These are phyloP conservation scores for Tipula lateralis DNA, from an alignment of 2,888 invertebrate species.

Conservation along the genomic window DNA sequence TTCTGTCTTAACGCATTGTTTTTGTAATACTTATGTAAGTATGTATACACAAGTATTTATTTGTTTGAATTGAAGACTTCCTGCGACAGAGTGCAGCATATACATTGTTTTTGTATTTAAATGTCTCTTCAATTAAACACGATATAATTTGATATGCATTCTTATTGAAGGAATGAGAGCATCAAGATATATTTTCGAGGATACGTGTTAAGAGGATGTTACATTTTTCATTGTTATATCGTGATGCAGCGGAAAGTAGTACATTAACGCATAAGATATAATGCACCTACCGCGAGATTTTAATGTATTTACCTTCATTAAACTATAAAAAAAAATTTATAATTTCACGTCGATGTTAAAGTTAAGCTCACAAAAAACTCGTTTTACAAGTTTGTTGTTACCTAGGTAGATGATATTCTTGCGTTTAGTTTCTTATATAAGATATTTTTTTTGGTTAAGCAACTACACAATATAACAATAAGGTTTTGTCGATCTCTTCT, in stretches of 20 bases:
- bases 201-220: background rate
- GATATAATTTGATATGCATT: background rate
- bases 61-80: background rate
- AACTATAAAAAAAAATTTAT: background rate
- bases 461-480: background rate
- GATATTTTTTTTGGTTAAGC: background rate
- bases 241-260: background rate
- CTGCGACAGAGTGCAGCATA: background rate
- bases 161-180: background rate
- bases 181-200: background rate
- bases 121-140: background rate
- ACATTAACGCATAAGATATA: background rate
- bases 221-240: background rate
- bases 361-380: background rate
- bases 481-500: background rate
- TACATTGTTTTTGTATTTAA: background rate
- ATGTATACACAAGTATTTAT: background rate
- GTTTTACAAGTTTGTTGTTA: background rate
- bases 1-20: background rate
- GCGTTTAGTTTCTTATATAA: background rate
- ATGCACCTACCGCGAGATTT: constrained; percentile 2
- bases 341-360: background rate
- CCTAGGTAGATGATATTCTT: background rate
- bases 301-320: background rate
- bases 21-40: background rate